Evolutionary conservation across 2,888 invertebrate species (phyloP).

Genomic region (Ecliptopera silaceata): DNA sequence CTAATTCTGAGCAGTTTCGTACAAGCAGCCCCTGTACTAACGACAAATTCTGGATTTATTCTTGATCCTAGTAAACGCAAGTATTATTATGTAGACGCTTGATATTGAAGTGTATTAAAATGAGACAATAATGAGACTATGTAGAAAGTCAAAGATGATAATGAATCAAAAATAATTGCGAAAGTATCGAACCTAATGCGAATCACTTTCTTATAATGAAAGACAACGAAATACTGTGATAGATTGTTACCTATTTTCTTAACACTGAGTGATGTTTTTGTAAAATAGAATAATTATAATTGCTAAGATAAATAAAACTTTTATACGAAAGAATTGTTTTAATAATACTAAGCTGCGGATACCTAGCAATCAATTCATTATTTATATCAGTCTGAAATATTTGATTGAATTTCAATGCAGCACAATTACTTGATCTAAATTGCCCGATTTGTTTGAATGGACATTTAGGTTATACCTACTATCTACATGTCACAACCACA

Average conservation of each 20-base stretch:
- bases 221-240: constrained; percentile 57
- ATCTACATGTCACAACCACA: constrained; percentile 48
- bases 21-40: constrained; percentile 65
- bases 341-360: no score
- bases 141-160: constrained; percentile 60
- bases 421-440: constrained; percentile 16
- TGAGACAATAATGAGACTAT: constrained; percentile 42
- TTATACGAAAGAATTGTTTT: not conserved
- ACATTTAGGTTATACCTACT: constrained; percentile 49
- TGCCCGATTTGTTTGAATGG: constrained; percentile 42
- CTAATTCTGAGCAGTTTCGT: constrained; percentile 67
- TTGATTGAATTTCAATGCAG: not conserved
- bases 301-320: constrained; percentile 5
- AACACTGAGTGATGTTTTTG: not conserved
- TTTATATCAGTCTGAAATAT: no score
- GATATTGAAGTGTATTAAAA: constrained; percentile 21
- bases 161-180: constrained; percentile 38
- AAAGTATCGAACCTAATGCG: constrained; percentile 43
- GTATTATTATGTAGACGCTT: constrained; percentile 75
- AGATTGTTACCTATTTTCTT: constrained; percentile 42
- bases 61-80: constrained; percentile 78
- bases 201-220: constrained; percentile 11
- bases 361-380: no score
- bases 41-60: constrained; percentile 69
- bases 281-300: not conserved